These are phyloP conservation scores for Craterocephalus amniculus DNA, from an alignment of 2,797 vertebrate species.

Conservation along the genomic window DNA sequence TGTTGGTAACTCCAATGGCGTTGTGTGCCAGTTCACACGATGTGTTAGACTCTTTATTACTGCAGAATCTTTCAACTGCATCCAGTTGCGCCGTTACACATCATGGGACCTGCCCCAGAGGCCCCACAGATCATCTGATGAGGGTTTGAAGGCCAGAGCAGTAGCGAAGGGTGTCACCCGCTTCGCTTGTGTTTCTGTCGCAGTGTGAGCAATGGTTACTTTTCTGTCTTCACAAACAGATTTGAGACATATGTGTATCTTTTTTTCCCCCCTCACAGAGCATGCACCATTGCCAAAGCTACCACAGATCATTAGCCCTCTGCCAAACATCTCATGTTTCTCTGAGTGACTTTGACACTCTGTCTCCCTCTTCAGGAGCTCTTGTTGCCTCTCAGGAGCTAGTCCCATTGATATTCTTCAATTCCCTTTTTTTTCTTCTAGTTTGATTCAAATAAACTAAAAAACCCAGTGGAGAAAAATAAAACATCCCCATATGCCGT, in stretches of 20 bases:
- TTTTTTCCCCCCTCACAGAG: conserved; percentile 29
- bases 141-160: conserved; percentile 62
- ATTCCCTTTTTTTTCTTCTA: neutral
- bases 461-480: neutral
- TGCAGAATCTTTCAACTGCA: conserved; percentile 30
- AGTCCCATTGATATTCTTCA: neutral
- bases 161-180: conserved; percentile 61
- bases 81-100: conserved; percentile 56
- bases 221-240: conserved; percentile 56
- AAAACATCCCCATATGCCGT: too few relatives aligned
- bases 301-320: conserved; percentile 59
- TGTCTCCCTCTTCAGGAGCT: conserved; percentile 81
- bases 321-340: conserved; percentile 43
- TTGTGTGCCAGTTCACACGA: neutral
- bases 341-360: conserved; percentile 66
- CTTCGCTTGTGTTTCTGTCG: conserved; percentile 33
- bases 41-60: neutral
- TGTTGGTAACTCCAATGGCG: too few relatives aligned
- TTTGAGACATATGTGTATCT: conserved; percentile 10
- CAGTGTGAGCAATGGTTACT: conserved; percentile 29
- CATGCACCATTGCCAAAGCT: conserved; percentile 48
- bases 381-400: conserved; percentile 24
- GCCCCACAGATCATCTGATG: conserved; percentile 53
- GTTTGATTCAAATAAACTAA: neutral
- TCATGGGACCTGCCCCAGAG: conserved; percentile 19